Conservation (phyloP, 2,888 invertebrate genomes). For the Drosophila emarginata region DNA sequence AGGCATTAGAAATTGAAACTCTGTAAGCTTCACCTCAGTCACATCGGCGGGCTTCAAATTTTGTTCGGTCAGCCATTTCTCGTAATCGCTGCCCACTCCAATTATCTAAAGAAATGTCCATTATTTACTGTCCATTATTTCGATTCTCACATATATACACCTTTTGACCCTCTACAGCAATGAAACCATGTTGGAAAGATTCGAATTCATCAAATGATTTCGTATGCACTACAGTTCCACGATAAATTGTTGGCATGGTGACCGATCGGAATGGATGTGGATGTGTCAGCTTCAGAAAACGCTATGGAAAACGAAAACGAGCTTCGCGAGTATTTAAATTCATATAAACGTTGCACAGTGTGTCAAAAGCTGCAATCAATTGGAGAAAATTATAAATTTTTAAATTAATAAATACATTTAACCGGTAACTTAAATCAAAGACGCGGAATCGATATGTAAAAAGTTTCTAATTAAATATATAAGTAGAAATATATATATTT, state of each 20-base stretch:
- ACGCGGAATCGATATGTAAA: too few species aligned
- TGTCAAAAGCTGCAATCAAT: neutral
- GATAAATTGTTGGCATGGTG: conserved; percentile 75
- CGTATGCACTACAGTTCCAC: conserved; percentile 82
- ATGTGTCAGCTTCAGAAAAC: conserved; percentile 8
- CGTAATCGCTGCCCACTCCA: conserved; percentile 79
- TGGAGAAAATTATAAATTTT: too few species aligned
- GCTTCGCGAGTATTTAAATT: conserved; percentile 59
- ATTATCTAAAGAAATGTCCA: conserved; percentile 79
- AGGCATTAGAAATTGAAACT: conserved; percentile 90
- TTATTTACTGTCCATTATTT: neutral
- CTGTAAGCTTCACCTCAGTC: conserved; percentile 67
- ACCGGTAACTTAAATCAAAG: too few species aligned
- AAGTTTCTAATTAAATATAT: too few species aligned
- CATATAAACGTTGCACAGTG: neutral
- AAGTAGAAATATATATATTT: too few species aligned
- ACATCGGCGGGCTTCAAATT: conserved; percentile 13
- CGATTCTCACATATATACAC: neutral
- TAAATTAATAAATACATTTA: too few species aligned
- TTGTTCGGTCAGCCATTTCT: conserved; percentile 57
- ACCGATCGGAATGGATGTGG: neutral
- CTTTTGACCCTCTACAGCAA: conserved; percentile 83
- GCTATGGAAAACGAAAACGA: conserved; percentile 24
- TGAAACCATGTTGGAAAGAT: conserved; percentile 83
- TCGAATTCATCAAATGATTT: conserved; percentile 81